Base-by-base conservation (phyloP, 2,888 invertebrate species). In the Suillia variegata region DNA sequence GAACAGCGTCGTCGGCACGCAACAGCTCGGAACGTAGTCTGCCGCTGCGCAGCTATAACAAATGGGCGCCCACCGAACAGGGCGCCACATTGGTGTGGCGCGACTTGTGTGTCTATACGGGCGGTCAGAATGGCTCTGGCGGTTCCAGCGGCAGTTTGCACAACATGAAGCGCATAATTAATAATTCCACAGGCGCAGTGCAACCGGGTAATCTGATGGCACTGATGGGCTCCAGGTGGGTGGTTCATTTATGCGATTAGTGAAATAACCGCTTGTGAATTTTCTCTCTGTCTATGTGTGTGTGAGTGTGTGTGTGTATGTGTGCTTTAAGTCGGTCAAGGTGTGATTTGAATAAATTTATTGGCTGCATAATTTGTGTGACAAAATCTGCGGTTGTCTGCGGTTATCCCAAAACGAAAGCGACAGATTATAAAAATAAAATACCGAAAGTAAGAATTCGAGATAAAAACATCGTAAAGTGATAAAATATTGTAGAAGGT, bases 191-290 rank as follows among this genome's bases (percentile, higher is more conserved):
- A 63, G 94, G 94, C 49, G 90, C 90, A 31, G 89, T 93, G 4
- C 89, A 89, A 73, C 89, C 93, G 8, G 94, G 94, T 6, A 89
- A 89, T 66, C 83, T 94, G 68, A 90, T 92, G 62, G 94, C 94
- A 0, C 82, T 94, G 61, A 91, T 94, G 88, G 94, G 94, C 60
- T 88, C 92, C 63, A 91, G 92, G 93, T 92, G 83, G 84, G 83
- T 65, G n/a, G 18, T 45, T 17, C 45, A 8, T 4, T n/a, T 38
- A n/a, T 38, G 38, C 6, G 26, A 26, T 26, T 26, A 6, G 26
- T 26, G 26, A 6, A 26, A 26, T 26, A 26, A 10, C 26, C 26
- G 10, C 1, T n/a, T 21, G 15, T 13, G 5, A 52, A 21, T 58
- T 54, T 2, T 31, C 15, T 0, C 6, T 38, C n/a, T n/a, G n/a